phyloP scores from a whole-genome alignment of 2,888 invertebrate genomes.

The Chydorus sphaericus region DNA sequence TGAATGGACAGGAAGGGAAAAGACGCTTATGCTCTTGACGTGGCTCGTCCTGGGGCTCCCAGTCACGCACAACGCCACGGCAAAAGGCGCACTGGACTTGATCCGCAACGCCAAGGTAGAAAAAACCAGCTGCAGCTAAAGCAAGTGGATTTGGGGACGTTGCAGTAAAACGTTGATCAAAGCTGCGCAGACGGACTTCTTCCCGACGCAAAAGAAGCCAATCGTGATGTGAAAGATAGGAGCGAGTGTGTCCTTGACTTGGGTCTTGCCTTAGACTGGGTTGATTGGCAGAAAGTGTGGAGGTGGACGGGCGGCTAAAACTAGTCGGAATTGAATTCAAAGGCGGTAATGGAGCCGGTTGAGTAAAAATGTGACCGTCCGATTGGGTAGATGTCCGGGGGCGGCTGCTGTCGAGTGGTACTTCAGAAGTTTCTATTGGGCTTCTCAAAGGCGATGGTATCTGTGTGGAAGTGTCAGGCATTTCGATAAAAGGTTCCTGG shows the following conservation, averaged over 20 bases:
- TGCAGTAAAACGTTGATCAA: constrained; percentile 49
- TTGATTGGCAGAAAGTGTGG: too few species aligned
- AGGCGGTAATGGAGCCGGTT: background rate
- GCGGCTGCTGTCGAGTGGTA: too few species aligned
- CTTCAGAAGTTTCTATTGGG: too few species aligned
- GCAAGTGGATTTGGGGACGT: constrained; percentile 42
- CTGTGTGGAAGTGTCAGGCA: too few species aligned
- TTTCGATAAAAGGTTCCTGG: too few species aligned
- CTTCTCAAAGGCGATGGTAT: too few species aligned
- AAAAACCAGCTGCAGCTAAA: constrained; percentile 69
- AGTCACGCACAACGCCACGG: constrained; percentile 25
- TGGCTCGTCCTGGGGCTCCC: constrained; percentile 28
- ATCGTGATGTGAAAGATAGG: too few species aligned
- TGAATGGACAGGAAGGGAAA: constrained; percentile 28
- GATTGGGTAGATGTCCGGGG: background rate
- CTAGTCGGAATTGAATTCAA: background rate
- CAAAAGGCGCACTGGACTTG: constrained; percentile 27
- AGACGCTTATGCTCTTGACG: constrained; percentile 25
- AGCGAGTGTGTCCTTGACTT: too few species aligned
- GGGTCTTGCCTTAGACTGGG: too few species aligned
- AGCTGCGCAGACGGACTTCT: constrained; percentile 53
- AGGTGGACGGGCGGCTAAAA: too few species aligned
- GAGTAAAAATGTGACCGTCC: background rate
- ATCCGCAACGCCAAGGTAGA: constrained; percentile 45
- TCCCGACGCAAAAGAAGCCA: constrained; percentile 29